phyloP scores from a whole-genome alignment of 30 jellyfish, hydroid and myxozoan genomes.

The Nemopilema nomurai region DNA sequence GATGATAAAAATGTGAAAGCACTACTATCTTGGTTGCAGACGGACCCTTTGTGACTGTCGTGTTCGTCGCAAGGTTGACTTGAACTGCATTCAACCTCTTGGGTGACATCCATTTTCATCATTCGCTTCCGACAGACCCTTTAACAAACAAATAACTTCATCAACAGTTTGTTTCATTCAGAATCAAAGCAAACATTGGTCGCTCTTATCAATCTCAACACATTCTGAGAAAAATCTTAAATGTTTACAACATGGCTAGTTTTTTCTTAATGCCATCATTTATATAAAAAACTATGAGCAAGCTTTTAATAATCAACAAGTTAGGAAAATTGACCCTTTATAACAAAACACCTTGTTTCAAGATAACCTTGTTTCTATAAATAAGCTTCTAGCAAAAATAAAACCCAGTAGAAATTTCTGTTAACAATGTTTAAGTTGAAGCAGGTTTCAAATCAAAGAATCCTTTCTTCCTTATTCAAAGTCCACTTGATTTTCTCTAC shows the following conservation, averaged over 20 bases:
- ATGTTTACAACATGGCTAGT: neutral
- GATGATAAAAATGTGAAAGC: conserved; percentile 11
- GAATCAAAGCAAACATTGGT: no score
- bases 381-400: no score
- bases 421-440: no score
- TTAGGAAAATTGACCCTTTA: no score
- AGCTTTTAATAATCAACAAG: no score
- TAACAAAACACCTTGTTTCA: no score
- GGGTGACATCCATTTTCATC: neutral
- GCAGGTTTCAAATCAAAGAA: no score
- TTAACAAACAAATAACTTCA: neutral
- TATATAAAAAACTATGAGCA: neutral
- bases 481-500: no score
- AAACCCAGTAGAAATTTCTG: no score
- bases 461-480: no score
- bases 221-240: neutral
- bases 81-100: neutral
- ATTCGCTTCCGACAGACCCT: neutral
- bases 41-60: neutral
- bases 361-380: no score
- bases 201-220: neutral
- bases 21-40: conserved; percentile 7
- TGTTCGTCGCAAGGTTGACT: neutral
- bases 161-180: neutral
- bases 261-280: neutral